These are phyloP conservation scores for Venustoraphidia nigricollis DNA, from an alignment of 2,888 invertebrate genomes.

Conservation along the genomic window DNA sequence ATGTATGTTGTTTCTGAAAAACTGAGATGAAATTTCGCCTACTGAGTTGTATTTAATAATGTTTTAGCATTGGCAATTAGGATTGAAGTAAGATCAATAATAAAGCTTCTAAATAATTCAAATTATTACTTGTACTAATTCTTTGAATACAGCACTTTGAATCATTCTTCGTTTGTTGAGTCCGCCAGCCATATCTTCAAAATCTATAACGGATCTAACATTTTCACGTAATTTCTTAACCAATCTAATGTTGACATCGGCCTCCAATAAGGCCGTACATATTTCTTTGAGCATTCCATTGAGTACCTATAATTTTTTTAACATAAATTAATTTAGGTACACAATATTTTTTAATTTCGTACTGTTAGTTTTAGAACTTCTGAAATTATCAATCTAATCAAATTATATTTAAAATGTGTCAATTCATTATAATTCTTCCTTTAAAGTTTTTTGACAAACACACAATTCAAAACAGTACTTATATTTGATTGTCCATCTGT, in stretches of 20 bases:
- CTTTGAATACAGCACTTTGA: constrained; percentile 96
- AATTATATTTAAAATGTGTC: background rate
- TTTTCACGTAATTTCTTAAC: constrained; percentile 94
- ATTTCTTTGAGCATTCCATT: constrained; percentile 99
- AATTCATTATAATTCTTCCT: too few relatives aligned
- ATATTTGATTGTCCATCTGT: too few relatives aligned
- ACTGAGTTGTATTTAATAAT: too few relatives aligned
- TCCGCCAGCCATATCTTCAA: constrained; percentile 98
- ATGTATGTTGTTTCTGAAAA: too few relatives aligned
- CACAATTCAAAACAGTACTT: too few relatives aligned
- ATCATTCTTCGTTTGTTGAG: constrained; percentile 97
- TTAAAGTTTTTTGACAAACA: too few relatives aligned
- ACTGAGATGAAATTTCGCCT: too few relatives aligned
- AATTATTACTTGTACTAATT: constrained; percentile 90
- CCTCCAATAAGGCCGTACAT: constrained; percentile 91
- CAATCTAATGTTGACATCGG: constrained; percentile 90
- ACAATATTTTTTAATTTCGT: background rate
- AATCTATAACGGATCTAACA: constrained; percentile 94
- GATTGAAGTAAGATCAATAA: too few relatives aligned
- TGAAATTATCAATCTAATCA: constrained; percentile 4
- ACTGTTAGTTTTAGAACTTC: constrained; percentile 20
- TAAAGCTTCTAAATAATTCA: too few relatives aligned
- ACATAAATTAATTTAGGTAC: background rate
- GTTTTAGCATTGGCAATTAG: too few relatives aligned
- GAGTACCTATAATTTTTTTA: background rate